phyloP scores from a whole-genome alignment of 2,888 invertebrate species.

The Muschampia plurimacula region DNA sequence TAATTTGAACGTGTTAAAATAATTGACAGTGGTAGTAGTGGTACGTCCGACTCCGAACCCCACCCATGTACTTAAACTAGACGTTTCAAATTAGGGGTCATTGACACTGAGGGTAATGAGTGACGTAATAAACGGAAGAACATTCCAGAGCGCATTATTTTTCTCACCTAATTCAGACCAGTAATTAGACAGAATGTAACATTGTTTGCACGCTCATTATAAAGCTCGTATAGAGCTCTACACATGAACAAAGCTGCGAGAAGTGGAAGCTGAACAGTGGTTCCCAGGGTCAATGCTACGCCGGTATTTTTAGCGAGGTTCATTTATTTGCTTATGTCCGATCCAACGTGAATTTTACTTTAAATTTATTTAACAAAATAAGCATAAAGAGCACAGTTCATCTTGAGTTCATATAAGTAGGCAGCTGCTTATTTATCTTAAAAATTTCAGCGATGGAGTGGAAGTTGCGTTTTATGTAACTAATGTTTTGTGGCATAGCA shows the following conservation, averaged over 20 bases:
- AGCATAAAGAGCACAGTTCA: constrained; percentile 18
- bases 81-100: constrained; percentile 54
- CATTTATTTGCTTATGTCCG: constrained; percentile 48
- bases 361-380: constrained; percentile 40
- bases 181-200: constrained; percentile 66
- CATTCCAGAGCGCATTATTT: constrained; percentile 62
- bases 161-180: constrained; percentile 68
- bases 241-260: constrained; percentile 37
- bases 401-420: constrained; percentile 20
- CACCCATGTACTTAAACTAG: constrained; percentile 44
- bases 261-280: constrained; percentile 53
- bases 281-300: constrained; percentile 63
- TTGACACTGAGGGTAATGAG: constrained; percentile 54
- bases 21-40: constrained; percentile 38
- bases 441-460: constrained; percentile 20
- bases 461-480: constrained; percentile 19
- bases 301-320: constrained; percentile 52
- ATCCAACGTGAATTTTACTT: constrained; percentile 42
- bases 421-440: constrained; percentile 24
- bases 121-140: constrained; percentile 62
- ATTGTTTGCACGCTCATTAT: constrained; percentile 57
- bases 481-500: background rate
- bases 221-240: constrained; percentile 1
- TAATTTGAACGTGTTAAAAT: constrained; percentile 39
- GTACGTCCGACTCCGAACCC: constrained; percentile 36